Evolutionary conservation across 2,797 vertebrate genomes (phyloP).

Genomic region (Adrianichthys oophorus): DNA sequence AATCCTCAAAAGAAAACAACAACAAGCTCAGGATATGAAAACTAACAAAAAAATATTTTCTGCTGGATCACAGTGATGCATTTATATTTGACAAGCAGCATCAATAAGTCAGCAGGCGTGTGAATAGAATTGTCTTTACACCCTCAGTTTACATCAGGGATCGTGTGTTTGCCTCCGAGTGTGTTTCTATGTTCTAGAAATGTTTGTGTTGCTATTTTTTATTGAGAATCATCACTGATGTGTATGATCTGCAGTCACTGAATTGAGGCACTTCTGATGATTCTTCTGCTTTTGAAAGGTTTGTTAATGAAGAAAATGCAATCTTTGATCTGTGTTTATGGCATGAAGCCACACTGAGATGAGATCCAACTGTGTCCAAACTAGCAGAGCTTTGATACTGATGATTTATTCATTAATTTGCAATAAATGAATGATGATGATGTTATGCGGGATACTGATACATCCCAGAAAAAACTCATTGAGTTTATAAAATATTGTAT

Average conservation of each 20-base stretch:
- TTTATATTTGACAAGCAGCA: slow-evolving; percentile 66
- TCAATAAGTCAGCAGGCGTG: slow-evolving; percentile 67
- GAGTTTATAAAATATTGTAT: too few relatives aligned
- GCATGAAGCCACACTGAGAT: too few relatives aligned
- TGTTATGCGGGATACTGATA: too few relatives aligned
- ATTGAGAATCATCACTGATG: slow-evolving; percentile 20
- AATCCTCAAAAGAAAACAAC: slow-evolving; percentile 32
- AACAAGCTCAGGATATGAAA: slow-evolving; percentile 36
- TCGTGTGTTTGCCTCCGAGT: slow-evolving; percentile 10
- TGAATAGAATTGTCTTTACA: slow-evolving; percentile 60
- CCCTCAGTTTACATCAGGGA: slow-evolving; percentile 38
- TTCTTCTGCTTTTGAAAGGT: too few relatives aligned
- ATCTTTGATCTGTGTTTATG: too few relatives aligned
- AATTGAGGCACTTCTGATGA: too few relatives aligned
- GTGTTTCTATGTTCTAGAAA: slow-evolving; percentile 15
- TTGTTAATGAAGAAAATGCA: slow-evolving; percentile 2
- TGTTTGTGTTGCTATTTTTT: slow-evolving; percentile 6
- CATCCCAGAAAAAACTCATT: too few relatives aligned
- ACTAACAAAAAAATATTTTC: slow-evolving; percentile 39
- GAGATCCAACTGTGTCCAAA: too few relatives aligned
- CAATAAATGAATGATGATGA: too few relatives aligned
- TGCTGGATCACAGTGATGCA: slow-evolving; percentile 45
- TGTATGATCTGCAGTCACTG: not conserved
- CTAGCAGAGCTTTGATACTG: too few relatives aligned
- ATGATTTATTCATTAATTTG: too few relatives aligned